These are phyloP conservation scores for Drosophila mulleri DNA, from an alignment of 2,888 invertebrate species.

Conservation along the genomic window DNA sequence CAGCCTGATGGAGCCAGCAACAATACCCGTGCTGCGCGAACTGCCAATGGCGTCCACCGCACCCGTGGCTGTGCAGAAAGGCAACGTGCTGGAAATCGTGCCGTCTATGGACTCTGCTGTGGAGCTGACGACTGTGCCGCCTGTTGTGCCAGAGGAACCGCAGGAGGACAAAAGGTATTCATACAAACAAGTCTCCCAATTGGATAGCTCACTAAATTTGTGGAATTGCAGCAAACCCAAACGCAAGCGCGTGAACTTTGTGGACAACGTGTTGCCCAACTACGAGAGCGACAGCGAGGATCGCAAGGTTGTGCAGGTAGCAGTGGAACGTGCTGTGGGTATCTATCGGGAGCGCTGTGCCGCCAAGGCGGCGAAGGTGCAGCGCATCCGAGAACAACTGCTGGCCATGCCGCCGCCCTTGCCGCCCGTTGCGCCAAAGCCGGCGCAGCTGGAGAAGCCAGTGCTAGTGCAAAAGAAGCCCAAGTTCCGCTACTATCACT, in stretches of 20 bases:
- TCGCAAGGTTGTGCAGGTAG: constrained; percentile 71
- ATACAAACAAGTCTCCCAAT: too few species aligned
- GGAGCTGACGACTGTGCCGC: constrained; percentile 37
- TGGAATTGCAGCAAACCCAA: constrained; percentile 64
- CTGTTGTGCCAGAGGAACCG: constrained; percentile 57
- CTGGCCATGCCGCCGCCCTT: constrained; percentile 68
- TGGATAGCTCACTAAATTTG: neutral
- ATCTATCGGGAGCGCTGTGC: constrained; percentile 66
- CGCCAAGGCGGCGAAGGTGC: constrained; percentile 41
- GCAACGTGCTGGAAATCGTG: constrained; percentile 84
- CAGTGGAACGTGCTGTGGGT: constrained; percentile 71
- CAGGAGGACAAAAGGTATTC: constrained; percentile 57
- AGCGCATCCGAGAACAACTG: constrained; percentile 47
- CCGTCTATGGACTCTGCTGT: constrained; percentile 63
- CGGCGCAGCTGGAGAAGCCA: constrained; percentile 77
- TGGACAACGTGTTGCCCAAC: constrained; percentile 81
- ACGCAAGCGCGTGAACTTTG: constrained; percentile 82
- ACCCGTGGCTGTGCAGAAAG: constrained; percentile 83
- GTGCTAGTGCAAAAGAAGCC: constrained; percentile 76
- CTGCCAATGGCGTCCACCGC: constrained; percentile 74
- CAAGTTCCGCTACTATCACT: constrained; percentile 82
- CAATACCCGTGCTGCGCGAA: constrained; percentile 71
- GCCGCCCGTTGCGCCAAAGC: constrained; percentile 73
- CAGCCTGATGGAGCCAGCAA: constrained; percentile 10
- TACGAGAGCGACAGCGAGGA: constrained; percentile 83